These are phyloP conservation scores for Corythaixoides concolor DNA, from an alignment of 2,113 vertebrate species.

Conservation along the genomic window DNA sequence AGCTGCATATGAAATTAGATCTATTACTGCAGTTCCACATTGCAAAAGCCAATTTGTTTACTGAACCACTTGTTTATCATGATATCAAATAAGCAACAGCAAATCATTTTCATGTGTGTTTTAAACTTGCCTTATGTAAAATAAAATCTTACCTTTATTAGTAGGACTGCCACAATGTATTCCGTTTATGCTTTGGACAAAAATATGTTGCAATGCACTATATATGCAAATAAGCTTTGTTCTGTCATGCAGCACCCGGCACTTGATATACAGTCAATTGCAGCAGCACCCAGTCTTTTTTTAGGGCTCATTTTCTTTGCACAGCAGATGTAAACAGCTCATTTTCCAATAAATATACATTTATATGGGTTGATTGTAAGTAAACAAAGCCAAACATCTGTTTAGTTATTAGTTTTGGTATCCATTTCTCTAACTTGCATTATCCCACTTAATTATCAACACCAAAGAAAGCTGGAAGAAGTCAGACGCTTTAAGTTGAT, in stretches of 20 bases:
- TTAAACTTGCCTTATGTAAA: conserved; percentile 43
- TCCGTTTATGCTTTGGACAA: conserved; percentile 59
- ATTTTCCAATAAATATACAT: conserved; percentile 52
- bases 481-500: conserved; percentile 72
- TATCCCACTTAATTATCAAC: conserved; percentile 62
- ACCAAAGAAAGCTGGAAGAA: conserved; percentile 72
- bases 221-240: conserved; percentile 57
- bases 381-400: conserved; percentile 67
- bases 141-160: conserved; percentile 62
- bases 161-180: conserved; percentile 52
- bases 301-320: conserved; percentile 47
- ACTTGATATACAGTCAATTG: conserved; percentile 62
- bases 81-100: background rate
- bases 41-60: background rate
- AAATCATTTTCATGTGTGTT: background rate
- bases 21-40: background rate
- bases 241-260: conserved; percentile 70
- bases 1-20: background rate
- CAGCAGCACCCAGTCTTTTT: conserved; percentile 58
- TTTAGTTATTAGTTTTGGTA: conserved; percentile 72
- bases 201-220: conserved; percentile 67
- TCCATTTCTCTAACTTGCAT: conserved; percentile 67
- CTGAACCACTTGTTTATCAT: background rate
- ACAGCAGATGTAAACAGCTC: conserved; percentile 60
- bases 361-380: conserved; percentile 58